Evolutionary conservation across 2,797 vertebrate genomes (phyloP), one percentile per base, ranked within the genome.

Genomic region (Pantherophis vulpinus): DNA sequence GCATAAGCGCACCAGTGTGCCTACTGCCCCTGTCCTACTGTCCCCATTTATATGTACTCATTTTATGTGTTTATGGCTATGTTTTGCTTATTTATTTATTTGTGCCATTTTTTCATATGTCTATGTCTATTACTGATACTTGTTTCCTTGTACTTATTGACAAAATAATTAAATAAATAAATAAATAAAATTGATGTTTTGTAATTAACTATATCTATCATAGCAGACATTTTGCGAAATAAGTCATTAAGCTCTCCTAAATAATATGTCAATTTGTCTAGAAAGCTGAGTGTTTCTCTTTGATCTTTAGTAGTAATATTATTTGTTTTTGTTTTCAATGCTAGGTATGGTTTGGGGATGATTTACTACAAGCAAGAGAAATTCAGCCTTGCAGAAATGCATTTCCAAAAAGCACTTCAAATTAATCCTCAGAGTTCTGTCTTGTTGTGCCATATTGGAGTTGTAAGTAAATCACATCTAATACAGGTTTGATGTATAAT

Each of bases 281-380:
- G 18, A 25, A 83, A 47, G 20, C 6, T 37, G 66, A 74, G 66
- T 32, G 29, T 74, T 74, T 74, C 66, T 74, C 66, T 32, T 83
- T 79, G 32, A 20, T 42, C 32, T 42, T 79, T 47, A 3, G 10
- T 47, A 83, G 74, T 47, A 25, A 47, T 83, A 83, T 83, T 83
- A 83, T 37, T 2, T 12, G 74, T 14, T 87, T 79, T 89, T 95
- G 61, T 92, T 95, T 96, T 96, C 32, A 89, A 96, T 97, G 87
- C n/a, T 97, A 99, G 99, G 99, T 99, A 99, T 32, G 99, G 99
- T 66, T 97, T 99, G 97, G 99, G 99, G 94, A 99, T 99, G 99
- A 99, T 99, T 97, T 99, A 99, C 97, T 99, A 99, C 97, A 99
- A 99, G 95, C 99, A 99, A 97, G 99, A 99, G 96, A 99, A 99